phyloP scores from a whole-genome alignment of 2,113 vertebrate genomes.

The Ardeotis arabs region DNA sequence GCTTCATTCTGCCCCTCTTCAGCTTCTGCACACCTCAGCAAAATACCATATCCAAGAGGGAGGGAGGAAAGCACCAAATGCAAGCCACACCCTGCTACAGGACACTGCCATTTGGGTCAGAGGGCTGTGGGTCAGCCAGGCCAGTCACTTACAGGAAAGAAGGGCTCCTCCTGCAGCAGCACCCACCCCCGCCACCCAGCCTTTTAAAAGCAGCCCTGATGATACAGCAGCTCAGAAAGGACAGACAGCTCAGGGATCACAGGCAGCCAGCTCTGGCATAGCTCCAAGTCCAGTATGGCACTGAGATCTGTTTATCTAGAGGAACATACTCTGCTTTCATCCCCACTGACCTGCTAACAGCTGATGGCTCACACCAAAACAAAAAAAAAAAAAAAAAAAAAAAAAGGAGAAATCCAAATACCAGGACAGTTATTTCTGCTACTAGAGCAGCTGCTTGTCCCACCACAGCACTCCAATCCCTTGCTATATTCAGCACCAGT shows the following conservation, averaged over 20 bases:
- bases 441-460: constrained; percentile 35
- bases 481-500: constrained; percentile 39
- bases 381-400: not conserved
- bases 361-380: not conserved
- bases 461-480: constrained; percentile 8
- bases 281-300: not conserved
- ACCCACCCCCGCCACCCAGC: not conserved
- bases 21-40: not conserved
- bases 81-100: not conserved
- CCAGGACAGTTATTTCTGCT: constrained; percentile 50
- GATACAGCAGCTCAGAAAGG: not conserved
- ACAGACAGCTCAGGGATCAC: not conserved
- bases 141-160: not conserved
- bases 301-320: not conserved
- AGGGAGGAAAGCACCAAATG: not conserved
- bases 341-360: constrained; percentile 38
- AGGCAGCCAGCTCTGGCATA: not conserved
- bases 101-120: not conserved
- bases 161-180: not conserved
- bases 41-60: not conserved
- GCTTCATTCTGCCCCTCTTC: not conserved
- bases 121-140: not conserved
- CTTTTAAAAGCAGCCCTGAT: not conserved
- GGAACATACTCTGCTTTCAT: not conserved
- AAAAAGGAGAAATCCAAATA: not conserved